Percentiles rank a stretch among this genome's conserved stretches.
Conservation (phyloP, 37 sponge, comb jelly and placozoan genomes). For the Spongilla lacustris region DNA sequence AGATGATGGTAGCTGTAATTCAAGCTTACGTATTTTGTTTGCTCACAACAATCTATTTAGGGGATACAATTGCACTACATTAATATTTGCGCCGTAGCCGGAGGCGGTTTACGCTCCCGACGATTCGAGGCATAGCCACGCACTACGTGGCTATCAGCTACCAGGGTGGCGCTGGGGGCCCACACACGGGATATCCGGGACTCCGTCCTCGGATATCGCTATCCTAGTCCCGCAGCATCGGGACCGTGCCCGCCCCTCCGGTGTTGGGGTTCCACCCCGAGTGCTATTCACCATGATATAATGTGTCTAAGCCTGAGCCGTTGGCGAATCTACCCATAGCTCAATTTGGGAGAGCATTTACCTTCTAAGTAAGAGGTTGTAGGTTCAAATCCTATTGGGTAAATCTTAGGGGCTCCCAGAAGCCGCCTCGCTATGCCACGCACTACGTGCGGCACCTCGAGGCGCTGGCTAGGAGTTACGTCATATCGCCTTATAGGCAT, state of each 20-base stretch:
- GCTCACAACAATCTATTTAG: slow-evolving; percentile 75
- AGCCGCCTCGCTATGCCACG: background rate
- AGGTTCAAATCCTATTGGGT: slow-evolving; percentile 50
- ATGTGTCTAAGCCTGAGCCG: slow-evolving; percentile 29
- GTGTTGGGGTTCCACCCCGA: slow-evolving; percentile 23
- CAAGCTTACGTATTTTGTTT: slow-evolving; percentile 85
- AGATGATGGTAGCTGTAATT: slow-evolving; percentile 80
- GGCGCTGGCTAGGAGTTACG: background rate
- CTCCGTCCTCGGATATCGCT: slow-evolving; percentile 14
- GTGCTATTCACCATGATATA: slow-evolving; percentile 53
- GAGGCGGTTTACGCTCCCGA: background rate
- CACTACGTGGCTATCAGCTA: too few species aligned
- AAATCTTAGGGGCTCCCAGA: too few species aligned
- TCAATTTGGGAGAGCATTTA: slow-evolving; percentile 38
- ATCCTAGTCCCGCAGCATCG: slow-evolving; percentile 45
- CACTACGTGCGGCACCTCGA: too few species aligned
- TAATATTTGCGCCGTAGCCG: slow-evolving; percentile 10
- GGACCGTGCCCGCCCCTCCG: slow-evolving; percentile 13
- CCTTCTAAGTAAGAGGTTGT: slow-evolving; percentile 57
- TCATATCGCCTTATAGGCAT: background rate
- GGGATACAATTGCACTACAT: slow-evolving; percentile 68
- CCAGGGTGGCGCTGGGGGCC: slow-evolving; percentile 56
- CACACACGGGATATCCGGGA: slow-evolving; percentile 74
- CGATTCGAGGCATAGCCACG: too few species aligned
- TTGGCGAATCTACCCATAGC: background rate